These are phyloP conservation scores for Prionailurus viverrinus DNA, from an alignment of 2,113 vertebrate species.

Conservation along the genomic window DNA sequence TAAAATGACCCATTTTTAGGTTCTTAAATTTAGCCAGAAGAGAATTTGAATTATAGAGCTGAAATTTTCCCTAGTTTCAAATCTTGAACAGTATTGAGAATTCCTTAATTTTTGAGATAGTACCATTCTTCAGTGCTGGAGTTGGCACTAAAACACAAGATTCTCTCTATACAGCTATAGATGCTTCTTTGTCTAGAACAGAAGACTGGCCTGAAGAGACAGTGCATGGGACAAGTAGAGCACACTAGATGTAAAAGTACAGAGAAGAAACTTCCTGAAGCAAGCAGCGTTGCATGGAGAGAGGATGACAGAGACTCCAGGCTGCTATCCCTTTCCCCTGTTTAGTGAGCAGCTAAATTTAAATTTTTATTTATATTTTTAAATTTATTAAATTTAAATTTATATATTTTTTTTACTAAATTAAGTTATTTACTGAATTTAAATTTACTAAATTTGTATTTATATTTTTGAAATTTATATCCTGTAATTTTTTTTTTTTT, in stretches of 20 bases:
- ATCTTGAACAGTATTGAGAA: neutral
- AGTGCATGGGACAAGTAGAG: neutral
- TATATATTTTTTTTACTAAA: neutral
- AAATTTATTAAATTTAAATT: neutral
- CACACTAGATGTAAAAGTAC: neutral
- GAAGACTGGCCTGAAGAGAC: neutral
- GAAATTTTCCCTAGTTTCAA: neutral
- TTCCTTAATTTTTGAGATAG: neutral
- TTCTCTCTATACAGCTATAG: neutral
- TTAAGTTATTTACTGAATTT: neutral
- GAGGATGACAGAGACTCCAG: rapidly evolving
- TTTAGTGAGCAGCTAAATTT: neutral
- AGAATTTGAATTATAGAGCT: neutral
- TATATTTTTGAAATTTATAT: neutral
- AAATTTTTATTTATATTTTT: neutral
- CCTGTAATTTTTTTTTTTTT: neutral
- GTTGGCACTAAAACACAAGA: neutral
- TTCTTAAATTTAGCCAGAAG: neutral
- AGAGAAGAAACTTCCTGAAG: neutral
- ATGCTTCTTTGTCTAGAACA: neutral
- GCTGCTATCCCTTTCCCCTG: neutral
- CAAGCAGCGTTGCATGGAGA: too few relatives aligned
- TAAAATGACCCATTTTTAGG: neutral
- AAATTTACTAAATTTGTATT: neutral
- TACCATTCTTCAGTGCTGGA: neutral